Percentiles rank a stretch among this genome's conserved stretches.
Conservation (phyloP, 2,888 invertebrate species). For the Heteromurus nitidus region DNA sequence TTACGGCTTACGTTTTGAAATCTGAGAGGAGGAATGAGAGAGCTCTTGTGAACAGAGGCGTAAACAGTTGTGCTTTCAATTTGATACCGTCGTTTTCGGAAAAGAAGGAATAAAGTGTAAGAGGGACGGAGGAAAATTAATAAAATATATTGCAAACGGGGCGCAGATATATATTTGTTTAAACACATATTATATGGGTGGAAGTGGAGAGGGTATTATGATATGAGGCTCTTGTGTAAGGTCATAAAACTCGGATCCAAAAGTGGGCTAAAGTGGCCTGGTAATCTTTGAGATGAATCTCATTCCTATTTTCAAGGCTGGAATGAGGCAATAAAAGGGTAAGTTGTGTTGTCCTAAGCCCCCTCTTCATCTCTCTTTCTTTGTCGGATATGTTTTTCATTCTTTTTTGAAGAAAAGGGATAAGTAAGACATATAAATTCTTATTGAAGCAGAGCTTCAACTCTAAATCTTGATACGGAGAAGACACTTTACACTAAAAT, state of each 20-base stretch:
- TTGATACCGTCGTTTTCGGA: background rate
- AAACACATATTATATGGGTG: background rate
- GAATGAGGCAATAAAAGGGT: constrained; percentile 7
- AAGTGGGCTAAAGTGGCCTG: background rate
- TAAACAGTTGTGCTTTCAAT: background rate
- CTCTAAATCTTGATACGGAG: too few relatives aligned
- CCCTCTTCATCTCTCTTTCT: constrained; percentile 4
- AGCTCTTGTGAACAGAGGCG: background rate
- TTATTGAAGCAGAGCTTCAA: too few relatives aligned
- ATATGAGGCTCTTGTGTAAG: background rate
- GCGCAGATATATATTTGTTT: background rate
- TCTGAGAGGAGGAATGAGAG: too few relatives aligned
- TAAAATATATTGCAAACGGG: background rate
- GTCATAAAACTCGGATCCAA: constrained; percentile 5
- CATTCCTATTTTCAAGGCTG: constrained; percentile 6
- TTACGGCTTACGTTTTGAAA: too few relatives aligned
- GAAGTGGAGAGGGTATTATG: background rate
- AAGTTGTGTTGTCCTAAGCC: background rate
- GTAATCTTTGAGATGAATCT: constrained; percentile 4
- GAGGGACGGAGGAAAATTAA: background rate
- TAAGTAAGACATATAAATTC: too few relatives aligned
- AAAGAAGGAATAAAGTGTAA: background rate
- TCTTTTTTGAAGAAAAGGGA: too few relatives aligned
- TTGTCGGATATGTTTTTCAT: background rate
- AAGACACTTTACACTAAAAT: too few relatives aligned